Base-by-base conservation (phyloP, 2,113 vertebrate genomes). In the Tupaia tana region DNA sequence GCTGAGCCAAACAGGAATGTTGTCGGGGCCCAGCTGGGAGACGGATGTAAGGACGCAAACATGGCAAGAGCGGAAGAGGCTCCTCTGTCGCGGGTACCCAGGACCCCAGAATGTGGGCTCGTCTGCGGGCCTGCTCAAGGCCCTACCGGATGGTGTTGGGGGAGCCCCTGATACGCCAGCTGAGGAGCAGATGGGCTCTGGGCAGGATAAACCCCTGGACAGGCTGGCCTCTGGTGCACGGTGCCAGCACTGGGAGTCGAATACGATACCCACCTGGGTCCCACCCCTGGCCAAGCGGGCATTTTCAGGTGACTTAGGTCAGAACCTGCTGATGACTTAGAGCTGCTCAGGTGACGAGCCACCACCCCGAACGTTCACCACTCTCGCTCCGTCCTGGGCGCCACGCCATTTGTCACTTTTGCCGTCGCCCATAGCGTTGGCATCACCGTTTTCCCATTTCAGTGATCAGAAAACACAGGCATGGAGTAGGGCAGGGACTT, bases 51-150 rank as follows among this genome's bases (percentile, higher is more conserved):
- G 29, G 81, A 4, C 9, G 29, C 34, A 43, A 13, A 6, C 59
- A 29, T 2, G 52, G 19, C 11, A 34, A 10, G 56, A 29, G 11
- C 71, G 16, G 43, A 7, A 75, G 20, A 6, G 9, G n/a, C 54
- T n/a, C 29, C 34, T 54, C 16, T 1, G 5, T 43, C 52, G 9
- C 0, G 0, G 0, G 15, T 16, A 43, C 8, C 27, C 61, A 15
- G 31, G 64, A 15, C 34, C 12, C 64, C 67, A 43, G 24, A 20
- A 14, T 31, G 7, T 77, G 27, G 29, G n/a, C 11, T 70, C 11
- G 15, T 12, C 66, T 43, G 52, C 3, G 19, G n/a, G 12, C 34
- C 78, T 81, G 34, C 75, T 69, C 13, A 15, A 56, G 27, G 15
- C 11, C 16, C 67, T 0, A 3, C 31, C 7, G 1, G 14, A 11